Evolutionary conservation across 2,888 invertebrate species (phyloP).

Genomic region (Poecilus cupreus): DNA sequence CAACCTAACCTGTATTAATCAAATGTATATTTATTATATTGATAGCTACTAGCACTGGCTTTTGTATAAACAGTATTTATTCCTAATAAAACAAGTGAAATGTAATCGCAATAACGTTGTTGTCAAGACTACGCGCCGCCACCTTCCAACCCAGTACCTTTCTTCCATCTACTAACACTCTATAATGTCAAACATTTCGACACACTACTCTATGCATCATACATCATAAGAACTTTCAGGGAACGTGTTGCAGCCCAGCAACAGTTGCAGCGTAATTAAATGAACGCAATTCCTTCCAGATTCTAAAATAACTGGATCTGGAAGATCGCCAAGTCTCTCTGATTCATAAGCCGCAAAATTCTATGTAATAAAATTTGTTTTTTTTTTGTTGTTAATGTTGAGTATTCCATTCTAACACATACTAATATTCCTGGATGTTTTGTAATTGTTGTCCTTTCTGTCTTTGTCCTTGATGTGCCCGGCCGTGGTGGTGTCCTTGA

Average conservation of each 20-base stretch:
- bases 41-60: slow-evolving; percentile 5
- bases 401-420: not conserved
- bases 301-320: slow-evolving; percentile 3
- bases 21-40: slow-evolving; percentile 29
- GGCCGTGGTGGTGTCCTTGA: not conserved
- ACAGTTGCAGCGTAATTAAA: not conserved
- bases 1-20: too few relatives aligned
- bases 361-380: slow-evolving; percentile 16
- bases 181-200: slow-evolving; percentile 29
- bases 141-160: not conserved
- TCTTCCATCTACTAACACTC: slow-evolving; percentile 50
- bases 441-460: slow-evolving; percentile 47
- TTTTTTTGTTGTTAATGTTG: too few relatives aligned
- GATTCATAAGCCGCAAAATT: not conserved
- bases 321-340: not conserved
- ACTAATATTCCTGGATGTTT: slow-evolving; percentile 35
- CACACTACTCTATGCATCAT: slow-evolving; percentile 53
- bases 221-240: not conserved
- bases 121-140: not conserved
- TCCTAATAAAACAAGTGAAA: slow-evolving; percentile 42
- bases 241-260: not conserved
- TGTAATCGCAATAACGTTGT: slow-evolving; percentile 42
- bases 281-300: not conserved
- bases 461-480: slow-evolving; percentile 24
- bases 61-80: slow-evolving; percentile 39